A percentile compares a stretch with the other conserved stretches of the same genome.
These are phyloP conservation scores for Drosophila parvula DNA, from an alignment of 1,140 invertebrate genomes.

Conservation along the genomic window DNA sequence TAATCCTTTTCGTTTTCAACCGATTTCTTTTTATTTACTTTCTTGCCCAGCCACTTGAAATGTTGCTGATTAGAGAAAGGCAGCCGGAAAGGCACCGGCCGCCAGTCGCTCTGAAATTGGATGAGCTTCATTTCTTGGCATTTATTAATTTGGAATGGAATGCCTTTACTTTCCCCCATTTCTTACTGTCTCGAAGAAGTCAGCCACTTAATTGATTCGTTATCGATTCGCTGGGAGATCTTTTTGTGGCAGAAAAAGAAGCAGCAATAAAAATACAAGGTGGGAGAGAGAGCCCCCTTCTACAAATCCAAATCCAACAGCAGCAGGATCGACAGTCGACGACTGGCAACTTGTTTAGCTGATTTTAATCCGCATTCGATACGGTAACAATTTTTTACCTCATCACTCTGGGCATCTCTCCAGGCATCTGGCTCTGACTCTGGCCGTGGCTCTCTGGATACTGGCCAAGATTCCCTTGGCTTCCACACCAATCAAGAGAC, in stretches of 20 bases:
- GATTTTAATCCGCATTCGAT: constrained; percentile 83
- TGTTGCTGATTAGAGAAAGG: constrained; percentile 69
- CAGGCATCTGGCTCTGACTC: neutral
- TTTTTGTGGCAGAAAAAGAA: neutral
- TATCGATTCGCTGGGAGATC: constrained; percentile 40
- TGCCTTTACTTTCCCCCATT: too few relatives aligned
- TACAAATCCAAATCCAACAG: neutral
- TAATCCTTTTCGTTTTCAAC: constrained; percentile 76
- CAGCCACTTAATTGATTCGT: constrained; percentile 57
- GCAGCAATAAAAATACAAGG: neutral
- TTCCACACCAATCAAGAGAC: constrained; percentile 56
- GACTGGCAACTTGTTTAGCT: constrained; percentile 75
- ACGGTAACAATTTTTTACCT: constrained; percentile 78
- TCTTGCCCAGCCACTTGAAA: constrained; percentile 58
- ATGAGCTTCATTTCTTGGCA: constrained; percentile 12
- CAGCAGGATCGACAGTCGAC: constrained; percentile 40
- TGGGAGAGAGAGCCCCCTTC: neutral
- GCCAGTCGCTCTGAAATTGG: constrained; percentile 2
- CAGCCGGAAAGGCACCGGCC: neutral
- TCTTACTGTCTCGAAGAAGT: neutral
- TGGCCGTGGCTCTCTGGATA: too few relatives aligned
- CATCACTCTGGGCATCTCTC: constrained; percentile 57
- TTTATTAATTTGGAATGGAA: constrained; percentile 13
- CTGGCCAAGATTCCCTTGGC: constrained; percentile 4
- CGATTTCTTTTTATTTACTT: constrained; percentile 63